Evolutionary conservation across 2,888 invertebrate genomes (phyloP), one percentile per base, ranked within the genome.

Genomic region (Cheilosia vernalis): DNA sequence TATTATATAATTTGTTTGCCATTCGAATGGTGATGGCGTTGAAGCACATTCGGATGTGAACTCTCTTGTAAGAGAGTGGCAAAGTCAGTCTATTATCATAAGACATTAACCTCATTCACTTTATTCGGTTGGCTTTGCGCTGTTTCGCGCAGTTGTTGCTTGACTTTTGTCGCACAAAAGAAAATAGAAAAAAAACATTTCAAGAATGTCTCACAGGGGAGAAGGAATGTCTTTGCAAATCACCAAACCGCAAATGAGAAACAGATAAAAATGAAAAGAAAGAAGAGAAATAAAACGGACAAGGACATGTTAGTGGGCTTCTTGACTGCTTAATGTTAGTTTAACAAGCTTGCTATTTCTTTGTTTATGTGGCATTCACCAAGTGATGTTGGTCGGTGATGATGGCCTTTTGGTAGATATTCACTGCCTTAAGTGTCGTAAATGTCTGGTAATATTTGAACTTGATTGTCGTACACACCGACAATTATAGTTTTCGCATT

Each of bases 31-130:
- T 44, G 30, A 30, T 72, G 56, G 53, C 47, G 58, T 69, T 70
- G 63, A 69, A 66, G 51, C 69, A 63, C 83, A 63, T 78, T 78
- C 73, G 78, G 83, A 78, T 83, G 67, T 78, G 73, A 82, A 72
- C 64, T 47, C 69, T 21, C 67, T 42, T 60, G 77, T 55, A 44
- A 66, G 60, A 55, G 53, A 72, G 66, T 61, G 49, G 33, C 69
- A 40, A 70, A 72, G 66, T 56, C 53, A 49, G 78, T 78, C 83
- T 73, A 83, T 78, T 83, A 78, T 83, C 83, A 78, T 73, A 73
- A 83, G 78, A 78, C 83, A 78, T 83, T 83, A 83, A 83, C 83
- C 83, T 78, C 73, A 72, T 73, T 78, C 67, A 70, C 51, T 82
- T 60, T 60, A 67, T 69, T 77, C 42, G 40, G 37, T 51, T 67